Evolutionary conservation across 2,888 invertebrate species (phyloP), one percentile per base, ranked within the genome.

Genomic region (Patella depressa): DNA sequence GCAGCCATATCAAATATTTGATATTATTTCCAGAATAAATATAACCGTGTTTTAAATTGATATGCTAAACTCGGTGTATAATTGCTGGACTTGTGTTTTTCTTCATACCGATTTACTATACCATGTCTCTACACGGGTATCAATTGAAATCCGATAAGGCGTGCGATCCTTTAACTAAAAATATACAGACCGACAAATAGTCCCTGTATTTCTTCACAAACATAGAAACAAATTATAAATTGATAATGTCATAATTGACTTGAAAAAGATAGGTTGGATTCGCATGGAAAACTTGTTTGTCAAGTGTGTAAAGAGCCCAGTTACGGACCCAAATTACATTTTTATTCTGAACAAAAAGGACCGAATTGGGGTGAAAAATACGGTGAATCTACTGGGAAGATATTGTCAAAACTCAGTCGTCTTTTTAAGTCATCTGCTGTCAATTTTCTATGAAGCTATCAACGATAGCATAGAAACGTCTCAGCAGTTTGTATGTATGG

Each of bases 361-460:
- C 45, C 45, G 45, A 45, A 45, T 45, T 45, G 45, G 45, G 45
- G 45, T 45, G 45, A 45, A 45, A 45, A 45, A 45, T 45, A 45
- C 45, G 45, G 45, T 45, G 45, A 45, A 45, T 45, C 45, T 45
- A 45, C 45, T 45, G 45, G 45, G 45, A 45, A 7, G 45, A 45
- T 45, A 45, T 45, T 45, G 45, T 24, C 24, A 19, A 65, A 65
- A 65, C 65, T 17, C 19, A 24, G 19, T 24, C 65, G 65, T 65
- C 65, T 65, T 65, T 65, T 65, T 24, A 65, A 65, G 65, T 65
- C 65, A 65, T 65, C 12, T 65, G 24, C 65, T 65, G 65, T 65
- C 19, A 65, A 19, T 24, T 19, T 65, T 65, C 19, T 24, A 65
- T 45, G 45, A 9, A 45, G 45, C 45, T 45, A 45, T 45, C 45